Evolutionary conservation across 2,797 vertebrate species (phyloP).

Genomic region (Macropodus opercularis): DNA sequence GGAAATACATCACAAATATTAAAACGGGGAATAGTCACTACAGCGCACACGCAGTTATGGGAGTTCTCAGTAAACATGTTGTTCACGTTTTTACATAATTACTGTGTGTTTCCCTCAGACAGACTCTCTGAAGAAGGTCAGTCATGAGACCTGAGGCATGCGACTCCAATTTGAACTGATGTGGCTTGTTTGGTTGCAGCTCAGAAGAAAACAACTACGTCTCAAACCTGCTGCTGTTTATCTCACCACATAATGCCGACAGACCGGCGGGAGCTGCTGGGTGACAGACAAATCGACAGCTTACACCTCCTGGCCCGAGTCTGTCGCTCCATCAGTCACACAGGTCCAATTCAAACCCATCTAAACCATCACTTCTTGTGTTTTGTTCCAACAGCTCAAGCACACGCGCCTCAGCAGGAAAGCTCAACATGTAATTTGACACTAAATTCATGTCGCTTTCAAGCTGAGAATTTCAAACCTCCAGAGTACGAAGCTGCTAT

Average conservation of each 20-base stretch:
- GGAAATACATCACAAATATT: too few species aligned
- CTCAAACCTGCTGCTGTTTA: slow-evolving; percentile 41
- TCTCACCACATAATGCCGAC: slow-evolving; percentile 32
- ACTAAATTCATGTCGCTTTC: slow-evolving; percentile 15
- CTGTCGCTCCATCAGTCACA: slow-evolving; percentile 51
- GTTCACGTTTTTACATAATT: slow-evolving; percentile 34
- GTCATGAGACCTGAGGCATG: slow-evolving; percentile 76
- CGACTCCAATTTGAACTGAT: slow-evolving; percentile 71
- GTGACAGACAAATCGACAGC: slow-evolving; percentile 26
- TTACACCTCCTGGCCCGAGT: slow-evolving; percentile 40
- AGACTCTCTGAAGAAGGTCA: slow-evolving; percentile 43
- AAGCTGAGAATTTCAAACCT: slow-evolving; percentile 21
- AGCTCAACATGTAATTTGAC: slow-evolving; percentile 2
- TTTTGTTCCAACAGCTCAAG: not conserved
- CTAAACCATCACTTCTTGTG: slow-evolving; percentile 9
- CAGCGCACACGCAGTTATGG: slow-evolving; percentile 39
- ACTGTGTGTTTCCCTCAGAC: slow-evolving; percentile 42
- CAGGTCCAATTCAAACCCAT: slow-evolving; percentile 25
- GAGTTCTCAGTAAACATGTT: slow-evolving; percentile 11
- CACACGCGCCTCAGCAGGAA: not conserved
- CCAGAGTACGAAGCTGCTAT: slow-evolving; percentile 17
- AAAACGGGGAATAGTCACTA: too few species aligned
- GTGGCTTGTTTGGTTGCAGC: slow-evolving; percentile 57
- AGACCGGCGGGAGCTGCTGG: slow-evolving; percentile 6
- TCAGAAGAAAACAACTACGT: slow-evolving; percentile 53